phyloP scores from a whole-genome alignment of 1,140 invertebrate genomes.

The Yoshiicerus persimilis region DNA sequence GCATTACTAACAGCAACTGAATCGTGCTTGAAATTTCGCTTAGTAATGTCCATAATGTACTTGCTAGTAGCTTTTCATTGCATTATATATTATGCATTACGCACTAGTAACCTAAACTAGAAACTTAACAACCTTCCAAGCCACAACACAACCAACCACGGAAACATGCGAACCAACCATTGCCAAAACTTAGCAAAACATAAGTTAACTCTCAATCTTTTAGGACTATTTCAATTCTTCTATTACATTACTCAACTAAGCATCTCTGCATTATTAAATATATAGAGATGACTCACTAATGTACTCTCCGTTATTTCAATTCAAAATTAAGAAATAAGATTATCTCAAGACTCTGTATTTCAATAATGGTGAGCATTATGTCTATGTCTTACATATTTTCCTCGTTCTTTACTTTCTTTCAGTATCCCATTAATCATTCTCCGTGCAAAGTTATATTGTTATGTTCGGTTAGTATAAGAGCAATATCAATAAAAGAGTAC shows the following conservation, averaged over 20 bases:
- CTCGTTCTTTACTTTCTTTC: not conserved
- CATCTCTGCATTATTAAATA: not conserved
- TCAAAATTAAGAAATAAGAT: not conserved
- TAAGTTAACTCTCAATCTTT: not conserved
- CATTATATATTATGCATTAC: not conserved
- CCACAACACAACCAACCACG: not conserved
- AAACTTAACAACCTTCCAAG: not conserved
- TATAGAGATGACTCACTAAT: not conserved
- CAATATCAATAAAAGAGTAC: too few relatives aligned
- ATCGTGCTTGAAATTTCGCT: not conserved
- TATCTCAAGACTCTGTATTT: not conserved
- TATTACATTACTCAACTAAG: not conserved
- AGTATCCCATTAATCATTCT: not conserved
- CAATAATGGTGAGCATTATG: not conserved
- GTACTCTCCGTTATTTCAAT: not conserved
- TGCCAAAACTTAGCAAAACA: not conserved
- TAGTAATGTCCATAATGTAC: not conserved
- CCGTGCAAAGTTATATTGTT: not conserved
- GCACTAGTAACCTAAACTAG: not conserved
- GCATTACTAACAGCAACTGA: slow-evolving; percentile 6
- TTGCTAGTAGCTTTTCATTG: not conserved
- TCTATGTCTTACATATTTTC: not conserved
- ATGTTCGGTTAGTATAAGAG: too few relatives aligned
- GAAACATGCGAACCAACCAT: not conserved
- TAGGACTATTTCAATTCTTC: not conserved